A percentile compares a stretch with the other conserved stretches of the same genome.
Evolutionary conservation across 2,888 invertebrate genomes (phyloP).

Genomic region (Lithophane socia): DNA sequence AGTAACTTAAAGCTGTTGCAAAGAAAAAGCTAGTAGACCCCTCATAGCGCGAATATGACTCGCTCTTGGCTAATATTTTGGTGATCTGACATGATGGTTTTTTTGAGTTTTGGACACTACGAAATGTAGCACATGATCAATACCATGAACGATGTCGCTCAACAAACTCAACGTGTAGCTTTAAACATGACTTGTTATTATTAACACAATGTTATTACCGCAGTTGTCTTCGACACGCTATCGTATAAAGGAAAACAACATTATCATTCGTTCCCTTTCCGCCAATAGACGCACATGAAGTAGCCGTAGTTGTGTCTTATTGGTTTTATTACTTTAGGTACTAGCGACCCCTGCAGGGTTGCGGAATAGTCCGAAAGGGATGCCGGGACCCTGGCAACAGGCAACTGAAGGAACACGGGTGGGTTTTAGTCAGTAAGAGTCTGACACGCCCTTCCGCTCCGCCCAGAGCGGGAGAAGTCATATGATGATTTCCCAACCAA

Average conservation of each 20-base stretch:
- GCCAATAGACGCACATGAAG: neutral
- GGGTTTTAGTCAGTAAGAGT: too few species aligned
- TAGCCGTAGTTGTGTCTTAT: neutral
- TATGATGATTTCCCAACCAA: too few species aligned
- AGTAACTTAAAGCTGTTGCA: neutral
- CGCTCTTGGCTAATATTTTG: neutral
- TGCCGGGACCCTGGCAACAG: too few species aligned
- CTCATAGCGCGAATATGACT: neutral
- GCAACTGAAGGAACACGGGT: too few species aligned
- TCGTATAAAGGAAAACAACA: constrained; percentile 2
- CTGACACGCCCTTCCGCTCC: too few species aligned
- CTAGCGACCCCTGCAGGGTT: too few species aligned
- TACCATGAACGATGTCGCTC: neutral
- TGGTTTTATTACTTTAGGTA: neutral
- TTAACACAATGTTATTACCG: neutral
- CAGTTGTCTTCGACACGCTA: constrained; percentile 18
- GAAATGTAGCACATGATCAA: neutral
- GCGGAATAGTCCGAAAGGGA: too few species aligned
- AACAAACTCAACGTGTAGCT: neutral
- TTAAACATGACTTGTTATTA: neutral
- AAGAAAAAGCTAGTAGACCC: too few species aligned
- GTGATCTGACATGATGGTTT: neutral
- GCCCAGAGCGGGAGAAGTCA: too few species aligned
- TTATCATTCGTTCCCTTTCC: constrained; percentile 28
- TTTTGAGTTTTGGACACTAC: neutral